Percentiles rank a stretch among this genome's conserved stretches.
phyloP scores from a whole-genome alignment of 2,797 vertebrate genomes.

The Pygocentrus nattereri region DNA sequence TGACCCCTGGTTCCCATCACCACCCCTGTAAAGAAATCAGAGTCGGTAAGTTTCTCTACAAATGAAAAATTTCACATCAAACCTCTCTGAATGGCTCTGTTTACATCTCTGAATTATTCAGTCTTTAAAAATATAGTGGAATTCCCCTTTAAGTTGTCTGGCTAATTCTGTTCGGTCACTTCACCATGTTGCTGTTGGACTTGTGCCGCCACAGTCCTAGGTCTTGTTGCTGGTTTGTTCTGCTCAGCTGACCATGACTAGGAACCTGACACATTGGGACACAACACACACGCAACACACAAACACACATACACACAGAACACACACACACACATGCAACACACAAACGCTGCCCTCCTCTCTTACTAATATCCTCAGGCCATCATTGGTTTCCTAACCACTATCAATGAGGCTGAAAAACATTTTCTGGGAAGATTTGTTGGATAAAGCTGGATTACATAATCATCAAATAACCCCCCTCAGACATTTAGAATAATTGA shows the following conservation, averaged over 20 bases:
- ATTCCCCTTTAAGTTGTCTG: background rate
- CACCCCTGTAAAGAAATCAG: too few relatives aligned
- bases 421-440: background rate
- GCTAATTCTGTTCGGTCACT: background rate
- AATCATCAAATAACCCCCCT: background rate
- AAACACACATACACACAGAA: background rate
- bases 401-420: slow-evolving; percentile 2
- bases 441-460: background rate
- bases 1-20: too few relatives aligned
- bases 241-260: slow-evolving; percentile 2
- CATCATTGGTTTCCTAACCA: background rate
- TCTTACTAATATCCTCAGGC: background rate
- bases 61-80: too few relatives aligned
- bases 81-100: too few relatives aligned
- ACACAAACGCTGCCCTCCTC: background rate
- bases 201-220: background rate
- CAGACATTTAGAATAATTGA: background rate
- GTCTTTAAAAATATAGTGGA: too few relatives aligned
- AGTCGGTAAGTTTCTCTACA: too few relatives aligned
- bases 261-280: background rate
- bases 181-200: background rate
- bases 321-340: background rate
- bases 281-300: background rate
- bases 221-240: background rate
- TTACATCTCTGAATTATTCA: too few relatives aligned